These are phyloP conservation scores for Denticeps clupeoides DNA, from an alignment of 2,797 vertebrate species.

Conservation along the genomic window DNA sequence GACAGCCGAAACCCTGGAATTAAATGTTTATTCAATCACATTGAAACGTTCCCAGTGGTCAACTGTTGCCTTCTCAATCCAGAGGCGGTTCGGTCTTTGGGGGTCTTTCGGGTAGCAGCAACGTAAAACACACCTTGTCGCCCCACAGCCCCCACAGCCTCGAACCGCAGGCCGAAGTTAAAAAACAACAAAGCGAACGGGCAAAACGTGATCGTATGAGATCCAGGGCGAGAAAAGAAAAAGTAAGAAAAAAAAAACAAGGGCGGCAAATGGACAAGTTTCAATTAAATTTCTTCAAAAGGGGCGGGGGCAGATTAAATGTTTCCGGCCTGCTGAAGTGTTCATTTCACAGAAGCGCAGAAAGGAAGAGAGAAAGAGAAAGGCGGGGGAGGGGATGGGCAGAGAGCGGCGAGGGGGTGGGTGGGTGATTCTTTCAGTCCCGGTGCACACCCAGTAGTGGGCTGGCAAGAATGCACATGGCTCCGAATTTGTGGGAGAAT, in stretches of 20 bases:
- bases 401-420: constrained; percentile 47
- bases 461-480: constrained; percentile 89
- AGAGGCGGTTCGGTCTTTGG: too few species aligned
- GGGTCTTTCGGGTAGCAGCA: too few species aligned
- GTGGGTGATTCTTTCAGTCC: constrained; percentile 80
- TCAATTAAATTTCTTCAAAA: constrained; percentile 98
- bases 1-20: too few species aligned
- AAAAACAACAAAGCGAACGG: too few species aligned
- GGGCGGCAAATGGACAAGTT: constrained; percentile 90
- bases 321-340: constrained; percentile 98
- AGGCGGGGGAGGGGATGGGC: constrained; percentile 61
- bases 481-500: constrained; percentile 97
- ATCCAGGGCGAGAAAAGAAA: constrained; percentile 31
- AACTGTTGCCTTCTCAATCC: too few species aligned
- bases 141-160: too few species aligned
- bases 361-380: constrained; percentile 69
- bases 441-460: constrained; percentile 89
- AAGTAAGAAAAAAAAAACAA: constrained; percentile 63
- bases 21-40: too few species aligned
- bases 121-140: too few species aligned
- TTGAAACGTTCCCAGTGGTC: too few species aligned
- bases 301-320: constrained; percentile 95
- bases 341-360: constrained; percentile 86
- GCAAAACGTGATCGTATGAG: too few species aligned
- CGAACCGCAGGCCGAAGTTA: constrained; percentile 49